These are phyloP conservation scores for Emys orbicularis DNA, from an alignment of 2,797 vertebrate species.

Conservation along the genomic window DNA sequence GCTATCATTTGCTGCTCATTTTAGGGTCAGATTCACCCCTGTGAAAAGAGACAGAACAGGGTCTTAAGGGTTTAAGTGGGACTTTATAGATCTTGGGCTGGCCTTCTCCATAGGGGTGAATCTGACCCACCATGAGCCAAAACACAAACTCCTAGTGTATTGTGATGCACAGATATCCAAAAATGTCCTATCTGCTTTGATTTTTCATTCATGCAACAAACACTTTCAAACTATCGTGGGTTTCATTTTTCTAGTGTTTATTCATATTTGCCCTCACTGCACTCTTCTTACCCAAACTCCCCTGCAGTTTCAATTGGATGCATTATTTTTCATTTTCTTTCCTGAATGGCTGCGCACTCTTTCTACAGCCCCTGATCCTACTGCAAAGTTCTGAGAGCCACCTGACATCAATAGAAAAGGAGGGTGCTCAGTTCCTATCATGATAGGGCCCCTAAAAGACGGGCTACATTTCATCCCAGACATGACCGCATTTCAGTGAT, in stretches of 20 bases:
- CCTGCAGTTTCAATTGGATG: not conserved
- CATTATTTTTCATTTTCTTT: not conserved
- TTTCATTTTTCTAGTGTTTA: not conserved
- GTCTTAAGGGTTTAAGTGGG: not conserved
- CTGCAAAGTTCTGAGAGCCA: not conserved
- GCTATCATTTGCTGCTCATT: not conserved
- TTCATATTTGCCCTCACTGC: not conserved
- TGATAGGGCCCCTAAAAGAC: not conserved
- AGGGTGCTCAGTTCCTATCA: not conserved
- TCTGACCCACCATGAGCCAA: not conserved
- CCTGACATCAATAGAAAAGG: not conserved
- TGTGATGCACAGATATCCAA: not conserved
- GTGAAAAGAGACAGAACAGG: not conserved
- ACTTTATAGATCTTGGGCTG: not conserved
- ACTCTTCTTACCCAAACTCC: not conserved
- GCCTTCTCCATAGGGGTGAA: not conserved
- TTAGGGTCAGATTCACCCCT: not conserved
- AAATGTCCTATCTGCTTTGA: not conserved
- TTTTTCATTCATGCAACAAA: not conserved
- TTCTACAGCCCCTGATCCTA: fast-evolving
- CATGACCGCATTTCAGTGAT: not conserved
- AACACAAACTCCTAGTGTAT: not conserved
- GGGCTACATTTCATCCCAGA: not conserved
- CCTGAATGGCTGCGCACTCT: fast-evolving
- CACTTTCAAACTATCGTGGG: not conserved